Evolutionary conservation across 1,140 invertebrate species (phyloP), one percentile per base, ranked within the genome.

Genomic region (Drosophila repletoides): DNA sequence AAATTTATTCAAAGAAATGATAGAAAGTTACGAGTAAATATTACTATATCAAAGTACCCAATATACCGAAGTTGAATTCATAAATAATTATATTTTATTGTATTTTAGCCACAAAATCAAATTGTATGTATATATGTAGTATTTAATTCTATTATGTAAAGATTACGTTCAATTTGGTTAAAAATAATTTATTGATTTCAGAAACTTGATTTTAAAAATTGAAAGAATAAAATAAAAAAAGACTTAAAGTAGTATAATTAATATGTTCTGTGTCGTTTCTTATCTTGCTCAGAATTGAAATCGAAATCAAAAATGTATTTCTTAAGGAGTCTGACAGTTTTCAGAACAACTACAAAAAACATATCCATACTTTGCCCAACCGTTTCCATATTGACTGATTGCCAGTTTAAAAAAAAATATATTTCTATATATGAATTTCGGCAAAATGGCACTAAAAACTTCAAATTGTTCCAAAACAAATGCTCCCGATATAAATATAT

Each of bases 381-480:
- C 40, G 40, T 31, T 61, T 61, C 29, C 24, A 49, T 34, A 28
- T n/a, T 64, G 51, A 56, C 51, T 40, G 33, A 48, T 38, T 65
- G 51, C 26, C 51, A 46, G 40, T 41, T 56, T 28, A 10, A 34
- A 43, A 38, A 31, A 12, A 15, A 49, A 21, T 51, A 6, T 51
- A 34, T 43, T 21, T 46, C 26, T 61, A 56, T 75, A 51, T 77
- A 55, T 76, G 61, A 77, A 79, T 79, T 84, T 79, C 67, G 53
- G 76, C 76, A 83, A 72, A 88, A 88, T 88, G 84, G 84, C 83
- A 88, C 83, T 75, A 72, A 74, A n/a, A 83, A 67, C 73, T 60
- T 88, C 49, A 74, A 84, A 64, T 60, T 61, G 49, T 72, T 72
- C 43, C 58, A 59, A 48, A 61, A 24, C 29, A 60, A 60, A 49